These are phyloP conservation scores for Erpornis zantholeuca DNA, from an alignment of 2,113 vertebrate species.

Conservation along the genomic window DNA sequence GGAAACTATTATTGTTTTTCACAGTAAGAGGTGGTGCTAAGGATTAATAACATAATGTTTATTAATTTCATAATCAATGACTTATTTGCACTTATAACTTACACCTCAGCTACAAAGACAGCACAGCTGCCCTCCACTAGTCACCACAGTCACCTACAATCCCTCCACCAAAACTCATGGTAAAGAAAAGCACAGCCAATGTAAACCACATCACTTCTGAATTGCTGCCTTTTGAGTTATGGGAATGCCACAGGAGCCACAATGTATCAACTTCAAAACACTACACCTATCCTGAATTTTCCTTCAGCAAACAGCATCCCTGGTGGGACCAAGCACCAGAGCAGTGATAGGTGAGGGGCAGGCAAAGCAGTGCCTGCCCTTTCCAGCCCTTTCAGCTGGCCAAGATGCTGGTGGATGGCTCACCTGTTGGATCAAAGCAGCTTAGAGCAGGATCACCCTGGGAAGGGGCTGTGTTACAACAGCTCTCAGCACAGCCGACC, in stretches of 20 bases:
- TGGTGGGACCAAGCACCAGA: not conserved
- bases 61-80: not conserved
- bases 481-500: not conserved
- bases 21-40: not conserved
- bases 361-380: fast-evolving
- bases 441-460: not conserved
- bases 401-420: not conserved
- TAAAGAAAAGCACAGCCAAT: not conserved
- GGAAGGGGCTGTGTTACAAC: not conserved
- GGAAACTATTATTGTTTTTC: not conserved
- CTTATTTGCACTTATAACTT: not conserved
- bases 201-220: not conserved
- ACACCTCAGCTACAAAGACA: not conserved
- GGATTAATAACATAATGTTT: not conserved
- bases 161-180: not conserved
- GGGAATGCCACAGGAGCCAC: not conserved
- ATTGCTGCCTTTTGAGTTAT: not conserved
- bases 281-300: not conserved
- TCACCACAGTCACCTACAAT: not conserved
- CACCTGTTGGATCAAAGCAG: not conserved
- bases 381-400: fast-evolving
- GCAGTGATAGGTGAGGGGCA: fast-evolving
- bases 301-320: not conserved
- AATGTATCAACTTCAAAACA: not conserved
- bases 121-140: not conserved